Base-by-base conservation (phyloP, 2,797 vertebrate species). In the Telmatherina bonti region DNA sequence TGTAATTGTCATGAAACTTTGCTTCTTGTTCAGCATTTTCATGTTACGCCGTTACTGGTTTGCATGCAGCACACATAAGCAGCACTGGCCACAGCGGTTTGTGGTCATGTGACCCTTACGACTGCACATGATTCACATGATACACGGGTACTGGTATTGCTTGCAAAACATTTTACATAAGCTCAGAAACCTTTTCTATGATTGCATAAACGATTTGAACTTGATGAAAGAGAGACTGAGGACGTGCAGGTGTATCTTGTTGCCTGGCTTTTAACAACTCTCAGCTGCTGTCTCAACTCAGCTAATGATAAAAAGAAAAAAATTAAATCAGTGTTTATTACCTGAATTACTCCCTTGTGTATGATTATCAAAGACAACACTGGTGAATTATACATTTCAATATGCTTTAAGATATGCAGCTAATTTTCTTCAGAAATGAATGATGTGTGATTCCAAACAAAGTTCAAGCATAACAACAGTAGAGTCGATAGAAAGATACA, bases 381-480 rank as follows among this genome's bases (percentile, higher is more conserved):
- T 81, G 66, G 82, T 72, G 69, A 74, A 68, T 47, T 78, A 79
- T 76, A 68, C 53, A 67, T 82, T 82, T 79, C 30, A 79, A 67
- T 81, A 75, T 75, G 71, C 71, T 72, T 70, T 38, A 62, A 72
- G 43, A 82, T 81, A 66, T 41, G 30, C 35, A 63, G 68, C 35
- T 67, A 58, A 78, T 82, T 86, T 85, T 85, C 41, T 20, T 43
- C 15, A 20, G 41, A 43, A 20, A 43, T 43, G 41, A 43, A 20
- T 6, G 45, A 77, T 80, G 79, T 84, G 78, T 72, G 82, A 79
- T 70, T 81, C 67, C 30, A 54, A 81, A 81, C 65, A 81, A 70
- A 20, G 54, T 78, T 83, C 38, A 26, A 80, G 86, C 71, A 73
- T 77, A 80, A 82, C 52, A 49, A 20, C 16, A 43, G 16, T 20